Evolutionary conservation across 2,797 vertebrate genomes (phyloP).

Genomic region (Xenopus petersii): DNA sequence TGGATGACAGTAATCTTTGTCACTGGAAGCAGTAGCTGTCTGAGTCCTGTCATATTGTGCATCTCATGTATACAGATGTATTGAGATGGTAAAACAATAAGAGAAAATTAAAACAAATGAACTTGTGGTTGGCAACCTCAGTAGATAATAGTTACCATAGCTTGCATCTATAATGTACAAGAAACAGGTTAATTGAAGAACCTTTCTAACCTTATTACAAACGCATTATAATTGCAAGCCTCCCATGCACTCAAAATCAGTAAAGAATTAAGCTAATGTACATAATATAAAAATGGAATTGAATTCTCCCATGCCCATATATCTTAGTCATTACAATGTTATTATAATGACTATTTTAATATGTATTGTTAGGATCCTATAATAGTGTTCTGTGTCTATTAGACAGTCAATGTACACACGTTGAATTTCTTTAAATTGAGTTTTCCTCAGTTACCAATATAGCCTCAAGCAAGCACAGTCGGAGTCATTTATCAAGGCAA

Average conservation of each 20-base stretch:
- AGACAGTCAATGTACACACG: conserved; percentile 20
- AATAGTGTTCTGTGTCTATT: conserved; percentile 26
- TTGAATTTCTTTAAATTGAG: conserved; percentile 36
- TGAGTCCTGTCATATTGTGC: conserved; percentile 96
- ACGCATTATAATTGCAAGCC: conserved; percentile 2
- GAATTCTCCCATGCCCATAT: background rate
- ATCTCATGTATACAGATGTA: conserved; percentile 96
- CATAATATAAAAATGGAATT: conserved; percentile 12
- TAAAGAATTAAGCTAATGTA: background rate
- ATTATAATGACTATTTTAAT: conserved; percentile 27
- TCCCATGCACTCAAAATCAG: background rate
- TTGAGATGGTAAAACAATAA: conserved; percentile 75
- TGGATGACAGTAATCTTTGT: conserved; percentile 88
- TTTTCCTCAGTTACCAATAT: conserved; percentile 44
- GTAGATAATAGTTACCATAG: conserved; percentile 8
- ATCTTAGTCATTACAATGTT: background rate
- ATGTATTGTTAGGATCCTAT: conserved; percentile 9
- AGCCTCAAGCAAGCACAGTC: conserved; percentile 37
- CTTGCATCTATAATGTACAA: conserved; percentile 26
- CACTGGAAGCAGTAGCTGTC: conserved; percentile 96
- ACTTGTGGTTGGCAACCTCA: conserved; percentile 53
- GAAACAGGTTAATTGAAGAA: conserved; percentile 36
- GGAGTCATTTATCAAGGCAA: conserved; percentile 43
- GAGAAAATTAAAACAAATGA: conserved; percentile 66
- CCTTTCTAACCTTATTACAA: conserved; percentile 12